Percentiles rank a stretch among this genome's conserved stretches.
Conservation (phyloP, 2,113 vertebrate species). For the Forbesichthys papilliferus region DNA sequence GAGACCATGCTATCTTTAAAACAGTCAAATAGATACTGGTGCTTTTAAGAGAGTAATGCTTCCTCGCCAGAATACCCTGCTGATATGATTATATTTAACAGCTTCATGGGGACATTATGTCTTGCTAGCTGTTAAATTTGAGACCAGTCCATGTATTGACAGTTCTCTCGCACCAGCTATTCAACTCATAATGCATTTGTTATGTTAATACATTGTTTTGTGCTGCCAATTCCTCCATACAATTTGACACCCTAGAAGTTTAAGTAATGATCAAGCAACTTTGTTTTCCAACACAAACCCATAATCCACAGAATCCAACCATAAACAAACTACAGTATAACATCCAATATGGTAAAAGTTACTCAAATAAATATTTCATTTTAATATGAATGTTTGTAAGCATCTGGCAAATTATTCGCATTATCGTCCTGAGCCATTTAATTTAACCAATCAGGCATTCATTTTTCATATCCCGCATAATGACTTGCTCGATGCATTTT, state of each 20-base stretch:
- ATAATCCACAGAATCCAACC: too few relatives aligned
- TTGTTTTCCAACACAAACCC: too few relatives aligned
- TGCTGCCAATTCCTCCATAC: too few relatives aligned
- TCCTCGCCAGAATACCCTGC: neutral
- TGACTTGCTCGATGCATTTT: neutral
- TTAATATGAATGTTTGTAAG: neutral
- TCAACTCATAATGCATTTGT: too few relatives aligned
- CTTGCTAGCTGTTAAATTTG: conserved; percentile 24
- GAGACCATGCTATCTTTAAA: conserved; percentile 10
- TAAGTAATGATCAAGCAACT: too few relatives aligned
- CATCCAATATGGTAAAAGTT: neutral
- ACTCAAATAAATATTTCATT: neutral
- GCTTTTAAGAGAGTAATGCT: conserved; percentile 18
- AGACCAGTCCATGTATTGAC: conserved; percentile 10
- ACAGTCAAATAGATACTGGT: conserved; percentile 26
- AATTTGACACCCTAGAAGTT: too few relatives aligned
- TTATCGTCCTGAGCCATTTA: neutral
- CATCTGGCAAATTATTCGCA: neutral
- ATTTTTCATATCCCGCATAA: neutral
- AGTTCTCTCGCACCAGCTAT: neutral
- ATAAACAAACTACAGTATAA: neutral
- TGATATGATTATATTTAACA: conserved; percentile 36
- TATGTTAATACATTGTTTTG: too few relatives aligned
- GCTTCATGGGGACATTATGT: conserved; percentile 9
- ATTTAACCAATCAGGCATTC: too few relatives aligned